Evolutionary conservation across 2,888 invertebrate genomes (phyloP).

Genomic region (Arctia plantaginis): DNA sequence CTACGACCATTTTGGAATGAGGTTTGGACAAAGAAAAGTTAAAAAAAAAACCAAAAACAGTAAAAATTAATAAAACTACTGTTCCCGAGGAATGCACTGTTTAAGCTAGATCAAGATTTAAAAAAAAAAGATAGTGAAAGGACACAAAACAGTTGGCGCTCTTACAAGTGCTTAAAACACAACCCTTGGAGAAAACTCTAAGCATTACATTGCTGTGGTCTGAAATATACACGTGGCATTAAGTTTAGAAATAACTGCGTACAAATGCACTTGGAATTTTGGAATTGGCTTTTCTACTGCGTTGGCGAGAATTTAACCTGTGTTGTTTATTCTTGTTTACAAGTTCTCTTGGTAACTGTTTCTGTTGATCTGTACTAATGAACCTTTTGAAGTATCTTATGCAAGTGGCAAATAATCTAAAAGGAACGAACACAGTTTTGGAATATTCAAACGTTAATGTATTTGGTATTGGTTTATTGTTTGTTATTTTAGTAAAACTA

Average conservation of each 20-base stretch:
- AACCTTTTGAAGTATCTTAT: background rate
- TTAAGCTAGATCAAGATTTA: background rate
- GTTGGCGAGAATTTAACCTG: slow-evolving; percentile 25
- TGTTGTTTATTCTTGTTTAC: slow-evolving; percentile 12
- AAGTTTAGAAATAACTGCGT: slow-evolving; percentile 27
- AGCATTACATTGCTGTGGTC: background rate
- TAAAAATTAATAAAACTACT: background rate
- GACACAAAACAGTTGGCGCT: background rate
- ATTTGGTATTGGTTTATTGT: no score
- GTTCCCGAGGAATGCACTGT: background rate
- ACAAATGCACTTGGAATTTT: slow-evolving; percentile 19
- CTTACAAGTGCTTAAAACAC: background rate
- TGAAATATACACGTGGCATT: background rate
- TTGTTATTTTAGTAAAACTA: no score
- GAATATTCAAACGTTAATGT: background rate
- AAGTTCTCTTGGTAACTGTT: background rate
- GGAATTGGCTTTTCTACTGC: slow-evolving; percentile 20
- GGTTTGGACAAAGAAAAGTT: background rate
- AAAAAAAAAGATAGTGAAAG: background rate
- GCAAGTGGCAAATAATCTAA: background rate
- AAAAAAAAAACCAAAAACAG: no score
- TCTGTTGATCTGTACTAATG: slow-evolving; percentile 1
- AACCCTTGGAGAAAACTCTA: background rate
- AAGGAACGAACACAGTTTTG: background rate
- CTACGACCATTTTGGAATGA: background rate